These are phyloP conservation scores for Andrena praecox DNA, from an alignment of 2,888 invertebrate species.

Conservation along the genomic window DNA sequence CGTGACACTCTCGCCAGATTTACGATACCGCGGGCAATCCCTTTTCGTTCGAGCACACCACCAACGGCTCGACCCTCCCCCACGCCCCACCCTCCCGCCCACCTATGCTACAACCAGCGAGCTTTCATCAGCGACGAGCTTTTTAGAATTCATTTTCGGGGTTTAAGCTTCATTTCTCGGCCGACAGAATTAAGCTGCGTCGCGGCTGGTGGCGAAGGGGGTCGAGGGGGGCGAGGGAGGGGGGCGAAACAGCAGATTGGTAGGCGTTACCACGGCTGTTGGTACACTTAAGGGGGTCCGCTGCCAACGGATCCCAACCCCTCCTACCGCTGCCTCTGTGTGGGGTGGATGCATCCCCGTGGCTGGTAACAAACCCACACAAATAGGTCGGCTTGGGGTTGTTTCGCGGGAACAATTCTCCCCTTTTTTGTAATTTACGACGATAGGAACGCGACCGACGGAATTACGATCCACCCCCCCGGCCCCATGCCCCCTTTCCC, in stretches of 20 bases:
- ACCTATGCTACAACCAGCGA: neutral
- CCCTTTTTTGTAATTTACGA: conserved; percentile 75
- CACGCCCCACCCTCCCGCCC: neutral
- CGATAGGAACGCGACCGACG: conserved; percentile 62
- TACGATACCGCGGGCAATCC: conserved; percentile 41
- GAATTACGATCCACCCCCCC: conserved; percentile 53
- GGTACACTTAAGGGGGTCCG: conserved; percentile 69
- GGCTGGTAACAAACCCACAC: neutral
- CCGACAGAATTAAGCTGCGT: conserved; percentile 67
- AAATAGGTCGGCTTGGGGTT: conserved; percentile 38
- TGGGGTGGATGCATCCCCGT: neutral
- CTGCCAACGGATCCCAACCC: conserved; percentile 61
- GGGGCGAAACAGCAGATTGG: conserved; percentile 80
- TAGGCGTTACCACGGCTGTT: conserved; percentile 80
- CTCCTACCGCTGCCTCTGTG: neutral
- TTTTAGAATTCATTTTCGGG: conserved; percentile 79
- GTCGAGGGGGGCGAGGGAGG: conserved; percentile 33
- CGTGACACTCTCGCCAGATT: conserved; percentile 46
- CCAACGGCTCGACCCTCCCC: neutral
- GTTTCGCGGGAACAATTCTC: conserved; percentile 70
- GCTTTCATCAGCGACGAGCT: conserved; percentile 65
- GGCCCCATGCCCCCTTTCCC: conserved; percentile 1
- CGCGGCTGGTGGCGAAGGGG: conserved; percentile 18
- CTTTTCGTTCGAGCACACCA: conserved; percentile 7
- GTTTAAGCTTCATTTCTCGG: conserved; percentile 74